Evolutionary conservation across 2,113 vertebrate genomes (phyloP), one percentile per base, ranked within the genome.

Genomic region (Phalacrocorax aristotelis): DNA sequence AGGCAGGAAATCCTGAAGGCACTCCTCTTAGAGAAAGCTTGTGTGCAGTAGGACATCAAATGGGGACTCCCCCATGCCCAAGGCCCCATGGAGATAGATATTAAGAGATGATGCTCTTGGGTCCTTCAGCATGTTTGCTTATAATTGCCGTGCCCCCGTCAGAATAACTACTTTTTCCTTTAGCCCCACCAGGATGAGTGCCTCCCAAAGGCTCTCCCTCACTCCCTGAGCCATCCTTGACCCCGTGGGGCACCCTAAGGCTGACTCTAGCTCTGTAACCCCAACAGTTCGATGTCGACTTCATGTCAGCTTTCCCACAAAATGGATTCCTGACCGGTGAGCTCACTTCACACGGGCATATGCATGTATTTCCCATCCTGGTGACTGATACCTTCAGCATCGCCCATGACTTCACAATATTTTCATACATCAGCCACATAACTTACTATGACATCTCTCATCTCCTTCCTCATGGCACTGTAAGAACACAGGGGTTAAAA

Each of bases 1-100:
- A 96, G 52, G 84, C 74, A 95, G 87, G 87, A 91, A 96, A 91
- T 69, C 75, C 93, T 90, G 58, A 49, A 96, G 86, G 82, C 85
- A 66, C 61, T 91, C 87, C 75, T 6, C 4, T 52, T 54, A 40
- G 46, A 85, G 65, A 94, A 83, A 71, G 21, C 55, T 78, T 65
- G 44, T 27, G n/a, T 62, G 38, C 68, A 77, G 74, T 11, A 68
- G 64, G 34, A 96, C 66, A 94, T 93, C 87, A 93, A 40, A 91
- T 66, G 62, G 84, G 82, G 78, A 94, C 90, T 96, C 75, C 93
- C 58, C n/a, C 74, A 7, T 54, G 93, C 87, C 93, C 0, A 8
- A 83, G 93, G 96, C 84, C 69, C 69, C 30, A 0, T 32, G 36
- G 36, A 83, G 40, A 48, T 1, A 71, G 61, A 14, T 51, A 44